Base-by-base conservation (phyloP, 1,140 invertebrate genomes). In the Aphaenogaster rudis region DNA sequence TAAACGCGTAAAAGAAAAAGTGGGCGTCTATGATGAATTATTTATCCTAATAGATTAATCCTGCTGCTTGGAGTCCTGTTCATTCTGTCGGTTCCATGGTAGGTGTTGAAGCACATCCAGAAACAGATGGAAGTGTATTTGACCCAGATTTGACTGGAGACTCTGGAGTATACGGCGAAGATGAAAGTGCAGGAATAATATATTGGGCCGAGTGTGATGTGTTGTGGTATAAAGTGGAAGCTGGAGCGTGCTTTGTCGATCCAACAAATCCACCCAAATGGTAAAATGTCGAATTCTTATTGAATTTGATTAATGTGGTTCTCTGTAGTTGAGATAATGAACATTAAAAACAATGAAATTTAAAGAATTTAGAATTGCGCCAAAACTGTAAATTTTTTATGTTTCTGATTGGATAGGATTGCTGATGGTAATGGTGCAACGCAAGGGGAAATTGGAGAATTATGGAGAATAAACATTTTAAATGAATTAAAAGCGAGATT, bases 11-110 rank as follows among this genome's bases (percentile, higher is more conserved):
- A 59, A 74, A 66, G 8, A 39, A 66, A 15, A 33, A 85, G 13
- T 61, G 28, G 59, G 33, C 2, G 11, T 21, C 57, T 64, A 17
- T 54, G 54, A 39, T 52, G 3, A 81, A 82, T 77, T 36, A 36
- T 82, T 0, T 39, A 9, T 76, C n/a, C 21, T 50, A n/a, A 36
- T 28, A 94, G 94, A 93, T 95, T 87, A 97, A 97, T 95, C 97
- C 97, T 50, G 96, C 97, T 92, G 97, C 97, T 33, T 98, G 97
- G 97, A 98, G 97, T 93, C 97, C 98, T 17, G 97, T 98, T 15
- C 96, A 97, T 88, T 98, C 97, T 88, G 97, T 98, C 15, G 97
- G 98, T 6, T 98, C 97, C 50, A 97, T 98, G 94, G 95, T 96
- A 13, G 97, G 97, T 15, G 97, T 97, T 92, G 97, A 98, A 95